Evolutionary conservation across 2,888 invertebrate species (phyloP).

Genomic region (Tenthredo mesomela): DNA sequence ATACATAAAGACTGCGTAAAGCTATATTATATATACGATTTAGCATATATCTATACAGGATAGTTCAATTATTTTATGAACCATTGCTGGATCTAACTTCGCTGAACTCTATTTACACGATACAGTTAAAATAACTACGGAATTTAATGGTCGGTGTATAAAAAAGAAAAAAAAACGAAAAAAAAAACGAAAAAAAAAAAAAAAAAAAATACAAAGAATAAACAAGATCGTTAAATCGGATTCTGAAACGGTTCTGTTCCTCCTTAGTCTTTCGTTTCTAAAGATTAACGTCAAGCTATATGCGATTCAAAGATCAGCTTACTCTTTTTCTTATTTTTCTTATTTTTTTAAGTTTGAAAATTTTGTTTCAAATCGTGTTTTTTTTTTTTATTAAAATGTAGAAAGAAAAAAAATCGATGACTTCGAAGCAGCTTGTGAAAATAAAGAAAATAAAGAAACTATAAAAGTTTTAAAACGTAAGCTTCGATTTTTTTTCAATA

Average conservation of each 20-base stretch:
- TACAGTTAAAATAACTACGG: slow-evolving; percentile 1
- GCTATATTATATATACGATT: background rate
- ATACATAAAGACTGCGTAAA: background rate
- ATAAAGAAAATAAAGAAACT: no score
- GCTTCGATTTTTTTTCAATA: no score
- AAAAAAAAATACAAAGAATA: no score
- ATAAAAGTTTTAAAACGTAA: no score
- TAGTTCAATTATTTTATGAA: slow-evolving; percentile 22
- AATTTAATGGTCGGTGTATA: slow-evolving; percentile 17
- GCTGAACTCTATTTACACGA: slow-evolving; percentile 6
- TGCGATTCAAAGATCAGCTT: background rate
- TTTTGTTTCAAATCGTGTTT: no score
- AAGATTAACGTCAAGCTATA: background rate
- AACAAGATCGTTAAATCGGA: slow-evolving; percentile 7
- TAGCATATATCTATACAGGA: background rate
- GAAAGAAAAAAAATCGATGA: no score
- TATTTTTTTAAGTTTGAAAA: no score
- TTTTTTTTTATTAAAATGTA: no score
- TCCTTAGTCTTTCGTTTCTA: background rate
- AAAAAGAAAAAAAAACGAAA: background rate
- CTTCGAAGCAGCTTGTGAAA: no score
- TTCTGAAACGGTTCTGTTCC: background rate
- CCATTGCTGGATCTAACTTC: background rate
- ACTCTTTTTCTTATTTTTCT: background rate
- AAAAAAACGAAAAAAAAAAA: slow-evolving; percentile 24